Conservation (phyloP, 2,113 vertebrate genomes). For the Urocitellus parryii region DNA sequence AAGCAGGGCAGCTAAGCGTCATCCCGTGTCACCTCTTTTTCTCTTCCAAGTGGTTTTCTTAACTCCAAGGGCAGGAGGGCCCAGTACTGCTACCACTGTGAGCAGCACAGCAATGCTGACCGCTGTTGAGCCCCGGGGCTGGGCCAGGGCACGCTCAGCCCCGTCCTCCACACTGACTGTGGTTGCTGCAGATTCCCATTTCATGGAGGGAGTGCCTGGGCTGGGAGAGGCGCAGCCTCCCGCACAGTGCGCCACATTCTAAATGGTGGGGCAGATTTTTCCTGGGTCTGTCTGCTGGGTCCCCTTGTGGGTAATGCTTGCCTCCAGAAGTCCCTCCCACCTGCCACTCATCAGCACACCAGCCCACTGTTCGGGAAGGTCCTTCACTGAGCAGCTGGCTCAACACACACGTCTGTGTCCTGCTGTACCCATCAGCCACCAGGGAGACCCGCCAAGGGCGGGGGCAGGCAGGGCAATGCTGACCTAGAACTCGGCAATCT, state of each 20-base stretch:
- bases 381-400: background rate
- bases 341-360: too few relatives aligned
- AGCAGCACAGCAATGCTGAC: background rate
- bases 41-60: background rate
- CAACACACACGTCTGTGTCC: rapidly evolving
- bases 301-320: background rate
- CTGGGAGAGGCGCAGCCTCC: background rate
- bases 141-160: background rate
- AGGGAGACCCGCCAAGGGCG: background rate
- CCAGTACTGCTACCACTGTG: too few relatives aligned
- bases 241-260: background rate
- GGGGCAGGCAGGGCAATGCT: rapidly evolving
- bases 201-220: background rate
- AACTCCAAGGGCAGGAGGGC: background rate
- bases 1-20: background rate
- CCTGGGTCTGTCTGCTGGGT: background rate
- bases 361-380: background rate
- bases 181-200: background rate
- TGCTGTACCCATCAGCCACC: rapidly evolving
- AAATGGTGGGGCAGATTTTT: background rate
- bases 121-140: too few relatives aligned
- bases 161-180: too few relatives aligned
- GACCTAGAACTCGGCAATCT: background rate
- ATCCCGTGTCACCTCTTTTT: background rate
- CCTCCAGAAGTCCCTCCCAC: background rate